Percentiles rank a stretch among this genome's conserved stretches.
These are phyloP conservation scores for Arion vulgaris DNA, from an alignment of 1,140 invertebrate genomes.

Conservation along the genomic window DNA sequence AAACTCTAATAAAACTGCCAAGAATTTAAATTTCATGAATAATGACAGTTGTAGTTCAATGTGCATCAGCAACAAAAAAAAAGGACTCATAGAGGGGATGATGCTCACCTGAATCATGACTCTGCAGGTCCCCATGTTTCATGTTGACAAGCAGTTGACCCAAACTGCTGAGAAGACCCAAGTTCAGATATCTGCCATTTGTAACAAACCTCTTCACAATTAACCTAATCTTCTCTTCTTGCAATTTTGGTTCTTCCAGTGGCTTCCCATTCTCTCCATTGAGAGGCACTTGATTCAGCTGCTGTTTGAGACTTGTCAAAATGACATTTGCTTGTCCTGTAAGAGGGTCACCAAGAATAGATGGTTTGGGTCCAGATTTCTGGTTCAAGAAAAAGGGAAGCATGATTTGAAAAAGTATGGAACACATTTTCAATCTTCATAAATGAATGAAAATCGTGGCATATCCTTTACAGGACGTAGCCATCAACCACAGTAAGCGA, in stretches of 20 bases:
- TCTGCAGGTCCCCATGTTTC: background rate
- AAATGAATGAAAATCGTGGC: no score
- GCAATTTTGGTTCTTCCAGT: background rate
- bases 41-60: no score
- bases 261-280: conserved; percentile 15
- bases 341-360: conserved; percentile 62
- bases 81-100: no score
- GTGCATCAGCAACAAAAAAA: no score
- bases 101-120: background rate
- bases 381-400: conserved; percentile 12
- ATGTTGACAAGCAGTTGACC: conserved; percentile 31
- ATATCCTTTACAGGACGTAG: no score
- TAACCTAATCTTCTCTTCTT: conserved; percentile 4
- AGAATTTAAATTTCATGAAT: no score
- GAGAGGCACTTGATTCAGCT: conserved; percentile 46
- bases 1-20: no score
- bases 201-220: conserved; percentile 32
- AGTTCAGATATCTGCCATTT: conserved; percentile 33
- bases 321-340: conserved; percentile 63
- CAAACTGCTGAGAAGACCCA: conserved; percentile 24
- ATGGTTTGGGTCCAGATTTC: conserved; percentile 46
- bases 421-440: no score
- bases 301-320: conserved; percentile 58
- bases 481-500: no score
- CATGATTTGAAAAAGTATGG: no score